Conservation (phyloP, 2,113 vertebrate genomes). For the Caretta caretta region DNA sequence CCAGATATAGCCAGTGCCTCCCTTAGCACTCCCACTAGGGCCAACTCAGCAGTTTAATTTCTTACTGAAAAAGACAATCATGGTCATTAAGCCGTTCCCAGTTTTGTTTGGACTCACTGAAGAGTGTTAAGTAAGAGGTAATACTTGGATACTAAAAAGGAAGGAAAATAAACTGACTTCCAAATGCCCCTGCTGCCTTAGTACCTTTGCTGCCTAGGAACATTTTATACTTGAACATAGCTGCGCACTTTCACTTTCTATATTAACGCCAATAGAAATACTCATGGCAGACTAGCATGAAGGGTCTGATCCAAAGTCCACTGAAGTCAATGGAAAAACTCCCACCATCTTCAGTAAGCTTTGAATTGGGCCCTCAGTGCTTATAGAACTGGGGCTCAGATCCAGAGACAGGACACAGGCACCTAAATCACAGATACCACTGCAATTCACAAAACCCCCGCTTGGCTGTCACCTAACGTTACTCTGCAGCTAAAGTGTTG, state of each 20-base stretch:
- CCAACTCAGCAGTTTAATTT: slow-evolving; percentile 40
- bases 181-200: neutral
- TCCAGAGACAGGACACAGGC: neutral
- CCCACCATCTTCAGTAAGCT: neutral
- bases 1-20: slow-evolving; percentile 21
- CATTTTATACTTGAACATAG: neutral
- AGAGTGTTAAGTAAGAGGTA: neutral
- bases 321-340: neutral
- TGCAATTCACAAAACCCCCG: neutral
- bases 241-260: neutral
- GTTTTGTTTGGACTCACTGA: neutral
- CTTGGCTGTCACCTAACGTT: neutral
- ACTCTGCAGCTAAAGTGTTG: neutral
- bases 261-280: neutral
- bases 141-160: neutral
- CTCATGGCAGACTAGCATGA: neutral
- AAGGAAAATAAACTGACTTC: neutral
- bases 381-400: neutral
- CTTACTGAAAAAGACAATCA: slow-evolving; percentile 5
- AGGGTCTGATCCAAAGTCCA: neutral
- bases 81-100: slow-evolving; percentile 2
- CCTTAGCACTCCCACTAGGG: neutral
- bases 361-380: neutral
- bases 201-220: neutral
- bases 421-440: neutral